phyloP scores from a whole-genome alignment of 2,113 vertebrate species.

The Arvicanthis niloticus region DNA sequence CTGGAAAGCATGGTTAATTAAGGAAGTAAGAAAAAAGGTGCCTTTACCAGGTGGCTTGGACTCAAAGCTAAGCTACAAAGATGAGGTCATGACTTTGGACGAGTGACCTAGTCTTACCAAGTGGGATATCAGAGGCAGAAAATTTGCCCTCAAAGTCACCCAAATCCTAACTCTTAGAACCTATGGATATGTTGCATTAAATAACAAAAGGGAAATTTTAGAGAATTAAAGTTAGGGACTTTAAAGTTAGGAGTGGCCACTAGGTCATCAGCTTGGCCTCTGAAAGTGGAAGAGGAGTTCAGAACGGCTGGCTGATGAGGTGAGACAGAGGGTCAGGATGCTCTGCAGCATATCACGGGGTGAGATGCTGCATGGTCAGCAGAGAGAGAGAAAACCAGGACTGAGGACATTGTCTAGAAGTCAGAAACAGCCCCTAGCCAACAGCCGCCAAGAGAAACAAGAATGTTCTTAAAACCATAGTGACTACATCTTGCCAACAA shows the following conservation, averaged over 20 bases:
- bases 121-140: neutral
- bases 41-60: neutral
- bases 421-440: neutral
- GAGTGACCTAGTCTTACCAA: neutral
- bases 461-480: neutral
- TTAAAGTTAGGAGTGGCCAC: neutral
- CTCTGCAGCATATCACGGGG: neutral
- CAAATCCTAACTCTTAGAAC: neutral
- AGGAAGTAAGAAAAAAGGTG: neutral
- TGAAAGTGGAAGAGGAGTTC: neutral
- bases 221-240: neutral
- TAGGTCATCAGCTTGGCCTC: neutral
- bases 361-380: neutral
- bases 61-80: neutral
- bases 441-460: neutral
- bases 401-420: neutral
- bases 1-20: neutral
- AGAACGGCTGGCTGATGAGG: neutral
- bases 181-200: neutral
- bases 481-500: neutral
- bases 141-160: neutral
- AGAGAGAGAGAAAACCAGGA: neutral
- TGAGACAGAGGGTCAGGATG: neutral
- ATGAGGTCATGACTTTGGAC: neutral
- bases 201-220: neutral